phyloP scores from a whole-genome alignment of 2,113 vertebrate genomes.

The Hoplias malabaricus region DNA sequence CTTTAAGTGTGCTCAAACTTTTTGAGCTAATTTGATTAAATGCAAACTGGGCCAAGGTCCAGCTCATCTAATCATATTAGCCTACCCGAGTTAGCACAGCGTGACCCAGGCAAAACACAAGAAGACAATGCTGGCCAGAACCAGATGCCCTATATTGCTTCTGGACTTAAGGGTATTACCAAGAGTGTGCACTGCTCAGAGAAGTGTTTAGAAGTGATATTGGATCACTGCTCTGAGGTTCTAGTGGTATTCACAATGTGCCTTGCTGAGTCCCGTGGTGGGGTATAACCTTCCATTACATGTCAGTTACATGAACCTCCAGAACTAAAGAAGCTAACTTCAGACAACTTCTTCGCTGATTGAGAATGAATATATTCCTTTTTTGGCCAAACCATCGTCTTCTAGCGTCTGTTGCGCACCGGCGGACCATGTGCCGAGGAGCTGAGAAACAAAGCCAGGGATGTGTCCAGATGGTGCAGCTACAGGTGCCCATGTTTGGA shows the following conservation, averaged over 20 bases:
- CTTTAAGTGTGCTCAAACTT: neutral
- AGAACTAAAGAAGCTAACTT: neutral
- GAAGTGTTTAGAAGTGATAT: too few relatives aligned
- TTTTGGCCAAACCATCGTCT: neutral
- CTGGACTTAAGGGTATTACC: neutral
- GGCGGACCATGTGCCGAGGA: too few relatives aligned
- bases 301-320: too few relatives aligned
- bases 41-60: neutral
- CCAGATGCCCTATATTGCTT: too few relatives aligned
- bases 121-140: neutral
- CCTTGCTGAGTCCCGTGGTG: too few relatives aligned
- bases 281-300: too few relatives aligned
- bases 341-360: neutral
- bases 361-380: neutral
- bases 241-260: too few relatives aligned
- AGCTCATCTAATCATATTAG: neutral
- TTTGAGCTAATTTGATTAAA: neutral
- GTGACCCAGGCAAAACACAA: neutral
- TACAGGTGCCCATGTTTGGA: slow-evolving; percentile 13
- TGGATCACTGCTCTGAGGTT: too few relatives aligned
- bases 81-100: neutral
- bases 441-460: neutral
- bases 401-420: neutral
- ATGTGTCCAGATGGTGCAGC: slow-evolving; percentile 12
- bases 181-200: too few relatives aligned